Conservation (phyloP, 2,113 vertebrate species). For the Chaenocephalus aceratus region DNA sequence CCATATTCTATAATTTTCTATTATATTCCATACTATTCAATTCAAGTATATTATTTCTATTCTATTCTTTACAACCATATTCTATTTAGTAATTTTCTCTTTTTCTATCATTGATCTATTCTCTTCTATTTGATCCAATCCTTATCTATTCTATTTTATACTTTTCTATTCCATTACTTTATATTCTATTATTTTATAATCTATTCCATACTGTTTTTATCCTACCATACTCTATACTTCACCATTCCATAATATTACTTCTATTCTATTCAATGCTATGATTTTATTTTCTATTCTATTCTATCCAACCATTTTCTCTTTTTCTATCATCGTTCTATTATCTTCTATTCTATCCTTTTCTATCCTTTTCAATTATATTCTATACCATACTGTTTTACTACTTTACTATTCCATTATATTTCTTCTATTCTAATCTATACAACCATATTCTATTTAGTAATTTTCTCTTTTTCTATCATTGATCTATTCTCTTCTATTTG, state of each 20-base stretch:
- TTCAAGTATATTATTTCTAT: slow-evolving; percentile 1
- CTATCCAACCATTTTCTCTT: neutral
- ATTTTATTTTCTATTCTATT: slow-evolving; percentile 14
- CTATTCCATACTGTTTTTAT: slow-evolving; percentile 9
- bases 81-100: slow-evolving; percentile 8
- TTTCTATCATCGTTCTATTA: too few species aligned
- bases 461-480: slow-evolving; percentile 8
- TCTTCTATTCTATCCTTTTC: too few species aligned
- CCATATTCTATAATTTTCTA: neutral
- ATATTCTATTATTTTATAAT: slow-evolving; percentile 12
- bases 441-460: neutral
- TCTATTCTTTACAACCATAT: neutral
- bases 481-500: slow-evolving; percentile 21
- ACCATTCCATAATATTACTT: slow-evolving; percentile 12
- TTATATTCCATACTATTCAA: slow-evolving; percentile 23
- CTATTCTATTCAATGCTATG: neutral
- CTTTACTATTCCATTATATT: neutral
- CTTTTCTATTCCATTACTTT: slow-evolving; percentile 1
- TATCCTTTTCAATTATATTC: too few species aligned
- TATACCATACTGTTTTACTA: too few species aligned
- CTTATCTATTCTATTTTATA: slow-evolving; percentile 12
- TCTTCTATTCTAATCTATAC: slow-evolving; percentile 19
- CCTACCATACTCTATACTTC: neutral
- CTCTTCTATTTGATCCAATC: slow-evolving; percentile 31
- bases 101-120: neutral